Conservation (phyloP, 2,113 vertebrate species). For the Silurus glanis region DNA sequence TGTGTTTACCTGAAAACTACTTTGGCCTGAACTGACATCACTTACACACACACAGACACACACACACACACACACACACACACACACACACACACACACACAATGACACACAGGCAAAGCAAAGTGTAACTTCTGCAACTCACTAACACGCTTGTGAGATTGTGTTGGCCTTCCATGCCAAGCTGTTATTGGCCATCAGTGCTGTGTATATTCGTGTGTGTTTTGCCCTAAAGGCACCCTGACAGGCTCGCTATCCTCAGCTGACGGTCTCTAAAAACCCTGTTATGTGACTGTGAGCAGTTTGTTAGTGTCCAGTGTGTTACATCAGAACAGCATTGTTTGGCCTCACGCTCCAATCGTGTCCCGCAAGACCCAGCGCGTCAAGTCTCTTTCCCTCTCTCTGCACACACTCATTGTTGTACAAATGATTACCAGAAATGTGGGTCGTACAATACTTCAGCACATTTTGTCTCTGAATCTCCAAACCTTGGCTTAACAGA, state of each 20-base stretch:
- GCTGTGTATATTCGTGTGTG: conserved; percentile 15
- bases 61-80: conserved; percentile 21
- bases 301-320: conserved; percentile 18
- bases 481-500: conserved; percentile 42
- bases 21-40: conserved; percentile 6
- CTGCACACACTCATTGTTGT: background rate
- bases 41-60: background rate
- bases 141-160: background rate
- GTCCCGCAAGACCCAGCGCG: background rate
- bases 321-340: conserved; percentile 13
- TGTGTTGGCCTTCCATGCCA: conserved; percentile 3
- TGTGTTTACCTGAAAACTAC: background rate
- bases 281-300: background rate
- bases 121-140: background rate
- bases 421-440: conserved; percentile 14
- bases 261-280: conserved; percentile 16
- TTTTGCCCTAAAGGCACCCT: conserved; percentile 25
- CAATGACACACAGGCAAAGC: background rate
- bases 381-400: background rate
- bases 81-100: conserved; percentile 4
- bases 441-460: background rate
- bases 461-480: conserved; percentile 22
- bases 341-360: background rate
- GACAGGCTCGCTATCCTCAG: conserved; percentile 25
- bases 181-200: conserved; percentile 29